A percentile compares a stretch with the other conserved stretches of the same genome.
Evolutionary conservation across 2,113 vertebrate species (phyloP).

Genomic region (Cololabis saira): DNA sequence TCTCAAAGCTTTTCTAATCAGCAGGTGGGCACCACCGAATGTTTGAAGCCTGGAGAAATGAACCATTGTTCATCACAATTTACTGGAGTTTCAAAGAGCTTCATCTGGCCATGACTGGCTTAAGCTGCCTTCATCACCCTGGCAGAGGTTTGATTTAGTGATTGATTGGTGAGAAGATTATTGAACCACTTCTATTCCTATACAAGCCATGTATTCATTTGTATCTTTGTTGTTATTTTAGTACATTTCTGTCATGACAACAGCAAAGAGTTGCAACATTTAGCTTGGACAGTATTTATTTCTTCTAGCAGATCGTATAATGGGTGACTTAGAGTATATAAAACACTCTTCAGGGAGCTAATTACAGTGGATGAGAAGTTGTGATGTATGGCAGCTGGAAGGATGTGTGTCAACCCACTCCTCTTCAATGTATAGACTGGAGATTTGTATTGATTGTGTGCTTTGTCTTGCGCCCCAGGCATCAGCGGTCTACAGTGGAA

Average conservation of each 20-base stretch:
- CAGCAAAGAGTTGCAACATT: slow-evolving; percentile 45
- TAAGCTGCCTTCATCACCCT: background rate
- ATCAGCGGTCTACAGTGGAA: slow-evolving; percentile 53
- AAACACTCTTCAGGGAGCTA: slow-evolving; percentile 71
- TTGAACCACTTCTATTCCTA: slow-evolving; percentile 38
- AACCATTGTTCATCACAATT: no score
- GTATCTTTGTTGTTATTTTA: slow-evolving; percentile 42
- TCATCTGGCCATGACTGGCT: background rate
- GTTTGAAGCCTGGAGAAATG: no score
- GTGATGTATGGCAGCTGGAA: slow-evolving; percentile 66
- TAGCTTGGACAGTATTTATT: slow-evolving; percentile 8
- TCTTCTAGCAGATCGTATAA: slow-evolving; percentile 32
- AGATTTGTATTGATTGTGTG: slow-evolving; percentile 78
- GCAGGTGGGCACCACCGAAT: no score
- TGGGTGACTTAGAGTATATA: slow-evolving; percentile 54
- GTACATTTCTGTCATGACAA: slow-evolving; percentile 36
- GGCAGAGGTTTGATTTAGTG: slow-evolving; percentile 36
- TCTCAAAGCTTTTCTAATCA: no score
- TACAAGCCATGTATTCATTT: slow-evolving; percentile 60
- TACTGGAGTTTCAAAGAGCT: no score
- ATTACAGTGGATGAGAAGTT: slow-evolving; percentile 66
- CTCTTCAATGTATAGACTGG: slow-evolving; percentile 77
- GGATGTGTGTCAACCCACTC: slow-evolving; percentile 70
- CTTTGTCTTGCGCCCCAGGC: slow-evolving; percentile 73
- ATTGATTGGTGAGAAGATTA: slow-evolving; percentile 24